phyloP scores from a whole-genome alignment of 2,113 vertebrate species.

The Crotalus helleri region DNA sequence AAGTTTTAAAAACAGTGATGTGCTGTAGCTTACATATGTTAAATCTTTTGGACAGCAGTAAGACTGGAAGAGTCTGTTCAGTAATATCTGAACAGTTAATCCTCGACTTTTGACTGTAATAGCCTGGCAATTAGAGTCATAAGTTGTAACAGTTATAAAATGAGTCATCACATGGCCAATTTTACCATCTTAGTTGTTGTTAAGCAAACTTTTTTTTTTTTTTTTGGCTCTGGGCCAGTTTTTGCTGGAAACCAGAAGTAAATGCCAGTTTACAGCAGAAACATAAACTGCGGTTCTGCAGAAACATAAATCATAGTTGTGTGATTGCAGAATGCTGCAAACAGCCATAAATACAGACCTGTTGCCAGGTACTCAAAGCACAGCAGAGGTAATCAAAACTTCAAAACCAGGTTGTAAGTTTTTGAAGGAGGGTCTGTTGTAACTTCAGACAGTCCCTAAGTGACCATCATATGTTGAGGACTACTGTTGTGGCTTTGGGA shows the following conservation, averaged over 20 bases:
- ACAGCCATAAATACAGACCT: neutral
- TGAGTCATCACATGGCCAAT: neutral
- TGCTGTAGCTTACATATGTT: neutral
- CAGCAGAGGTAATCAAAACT: neutral
- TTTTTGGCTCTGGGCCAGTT: neutral
- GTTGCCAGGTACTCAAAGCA: neutral
- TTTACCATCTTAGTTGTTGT: neutral
- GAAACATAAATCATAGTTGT: neutral
- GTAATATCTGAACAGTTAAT: neutral
- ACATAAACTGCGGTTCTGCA: neutral
- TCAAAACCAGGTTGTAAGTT: neutral
- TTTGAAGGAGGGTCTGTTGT: neutral
- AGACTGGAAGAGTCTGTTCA: neutral
- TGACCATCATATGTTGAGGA: neutral
- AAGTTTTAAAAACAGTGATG: neutral
- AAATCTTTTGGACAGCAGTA: neutral
- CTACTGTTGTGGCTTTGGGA: neutral
- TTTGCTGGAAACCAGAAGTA: neutral
- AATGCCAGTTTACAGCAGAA: neutral
- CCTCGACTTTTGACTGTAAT: neutral
- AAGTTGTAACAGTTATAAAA: neutral
- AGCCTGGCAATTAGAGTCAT: neutral
- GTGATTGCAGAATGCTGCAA: neutral
- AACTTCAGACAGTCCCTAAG: neutral
- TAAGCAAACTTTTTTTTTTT: too few relatives aligned